A percentile compares a stretch with the other conserved stretches of the same genome.
Conservation (phyloP, 2,797 vertebrate species). For the Carapus acus region DNA sequence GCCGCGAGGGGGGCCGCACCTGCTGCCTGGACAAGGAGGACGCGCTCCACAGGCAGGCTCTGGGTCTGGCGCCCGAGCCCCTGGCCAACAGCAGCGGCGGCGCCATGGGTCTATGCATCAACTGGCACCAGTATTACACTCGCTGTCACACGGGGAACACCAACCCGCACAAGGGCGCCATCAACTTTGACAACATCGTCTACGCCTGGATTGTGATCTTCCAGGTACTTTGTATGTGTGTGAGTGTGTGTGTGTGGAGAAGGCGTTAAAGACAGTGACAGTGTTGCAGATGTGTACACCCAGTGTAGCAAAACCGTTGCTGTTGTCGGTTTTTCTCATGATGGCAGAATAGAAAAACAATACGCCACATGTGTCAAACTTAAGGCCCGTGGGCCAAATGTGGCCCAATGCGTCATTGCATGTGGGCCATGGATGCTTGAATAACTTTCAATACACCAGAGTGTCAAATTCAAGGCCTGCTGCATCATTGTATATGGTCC, state of each 20-base stretch:
- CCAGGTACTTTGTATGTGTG: too few relatives aligned
- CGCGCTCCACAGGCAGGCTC: slow-evolving; percentile 76
- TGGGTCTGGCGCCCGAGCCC: slow-evolving; percentile 74
- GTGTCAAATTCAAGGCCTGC: too few relatives aligned
- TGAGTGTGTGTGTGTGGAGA: not conserved
- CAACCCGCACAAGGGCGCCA: slow-evolving; percentile 96
- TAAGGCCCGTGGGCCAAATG: too few relatives aligned
- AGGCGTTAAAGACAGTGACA: not conserved
- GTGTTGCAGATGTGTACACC: too few relatives aligned
- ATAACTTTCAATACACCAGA: too few relatives aligned
- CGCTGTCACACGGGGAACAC: slow-evolving; percentile 85
- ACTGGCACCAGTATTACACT: slow-evolving; percentile 97
- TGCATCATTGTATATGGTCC: too few relatives aligned
- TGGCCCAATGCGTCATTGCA: too few relatives aligned
- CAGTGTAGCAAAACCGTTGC: too few relatives aligned
- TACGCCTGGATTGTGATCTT: slow-evolving; percentile 99
- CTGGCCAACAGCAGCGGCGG: slow-evolving; percentile 78
- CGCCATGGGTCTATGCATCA: slow-evolving; percentile 83
- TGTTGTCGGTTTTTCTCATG: too few relatives aligned
- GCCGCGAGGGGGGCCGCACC: slow-evolving; percentile 85
- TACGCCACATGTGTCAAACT: too few relatives aligned
- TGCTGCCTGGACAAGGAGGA: slow-evolving; percentile 95
- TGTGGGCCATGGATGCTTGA: too few relatives aligned
- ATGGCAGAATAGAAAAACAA: too few relatives aligned
- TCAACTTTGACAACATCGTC: slow-evolving; percentile 98